phyloP scores from a whole-genome alignment of 2,888 invertebrate genomes.

The Phengaris alcon region DNA sequence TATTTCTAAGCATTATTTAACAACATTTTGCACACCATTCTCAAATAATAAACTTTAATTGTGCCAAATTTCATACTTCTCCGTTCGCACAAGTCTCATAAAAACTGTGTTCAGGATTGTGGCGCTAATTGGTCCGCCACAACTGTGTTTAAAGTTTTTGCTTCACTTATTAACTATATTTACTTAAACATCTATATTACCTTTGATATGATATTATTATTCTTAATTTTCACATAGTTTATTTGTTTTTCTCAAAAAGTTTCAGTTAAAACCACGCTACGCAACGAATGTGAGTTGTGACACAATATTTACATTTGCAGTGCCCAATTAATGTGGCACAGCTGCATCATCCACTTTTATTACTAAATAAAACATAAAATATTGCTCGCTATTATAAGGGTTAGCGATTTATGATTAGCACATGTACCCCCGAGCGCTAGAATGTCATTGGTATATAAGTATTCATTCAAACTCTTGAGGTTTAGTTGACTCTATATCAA shows the following conservation, averaged over 20 bases:
- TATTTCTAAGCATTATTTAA: no score
- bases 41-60: no score
- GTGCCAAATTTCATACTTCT: no score
- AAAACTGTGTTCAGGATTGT: no score
- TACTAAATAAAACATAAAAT: slow-evolving; percentile 68
- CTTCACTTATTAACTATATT: no score
- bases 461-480: neutral
- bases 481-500: no score
- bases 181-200: no score
- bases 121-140: no score
- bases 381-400: slow-evolving; percentile 47
- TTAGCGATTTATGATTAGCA: slow-evolving; percentile 52
- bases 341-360: slow-evolving; percentile 65
- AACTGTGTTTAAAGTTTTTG: no score
- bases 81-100: no score
- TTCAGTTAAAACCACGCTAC: neutral
- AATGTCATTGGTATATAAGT: neutral
- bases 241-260: neutral
- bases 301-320: slow-evolving; percentile 32
- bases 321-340: slow-evolving; percentile 59
- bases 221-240: neutral
- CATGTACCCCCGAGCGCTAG: slow-evolving; percentile 36
- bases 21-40: no score
- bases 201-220: no score
- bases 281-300: slow-evolving; percentile 26